Evolutionary conservation across 2,888 invertebrate species (phyloP), one percentile per base, ranked within the genome.

Genomic region (Platyscelio sp.): DNA sequence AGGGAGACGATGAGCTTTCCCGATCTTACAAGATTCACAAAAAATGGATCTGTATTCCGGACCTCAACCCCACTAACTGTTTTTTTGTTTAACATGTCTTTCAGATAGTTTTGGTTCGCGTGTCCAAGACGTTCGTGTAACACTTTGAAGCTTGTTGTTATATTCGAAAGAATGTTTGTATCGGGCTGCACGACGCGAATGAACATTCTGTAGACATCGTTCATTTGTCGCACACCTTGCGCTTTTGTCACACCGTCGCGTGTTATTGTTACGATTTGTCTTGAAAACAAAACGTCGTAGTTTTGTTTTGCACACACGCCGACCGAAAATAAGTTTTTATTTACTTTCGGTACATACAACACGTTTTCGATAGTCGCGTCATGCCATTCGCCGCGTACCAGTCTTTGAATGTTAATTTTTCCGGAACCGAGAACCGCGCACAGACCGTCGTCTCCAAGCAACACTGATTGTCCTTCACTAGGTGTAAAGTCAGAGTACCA

Each of bases 21-120:
- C 88, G 9, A 86, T 76, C 29, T 82, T 76, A 83, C 88, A 90
- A 15, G 87, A 22, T 72, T 88, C 89, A 68, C 89, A 90, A 88
- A 85, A 27, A 89, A 83, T 60, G 84, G 65, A 9, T 86, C 72
- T n/a, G 33, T 49, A 24, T 85, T 75, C 0, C 40, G 18, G 3
- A 81, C 2, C 6, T 81, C 63, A 6, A 80, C 33, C 18, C 83
- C 80, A 2, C n/a, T 27, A 0, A 80, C 56, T 1, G 43, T n/a
- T 7, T 38, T 56, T 20, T 76, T 80, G 20, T 56, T 27, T n/a
- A 63, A 20, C 60, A 83, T 75, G 0, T 58, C 46, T 18, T 67
- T 24, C 3, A 86, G 40, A n/a, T 40, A 65, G 9, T 33, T n/a
- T 46, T 49, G 49, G 27, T 82, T 83, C 18, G 40, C 40, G 29